A percentile compares a stretch with the other conserved stretches of the same genome.
Evolutionary conservation across 2,797 vertebrate genomes (phyloP).

Genomic region (Lates japonicus): DNA sequence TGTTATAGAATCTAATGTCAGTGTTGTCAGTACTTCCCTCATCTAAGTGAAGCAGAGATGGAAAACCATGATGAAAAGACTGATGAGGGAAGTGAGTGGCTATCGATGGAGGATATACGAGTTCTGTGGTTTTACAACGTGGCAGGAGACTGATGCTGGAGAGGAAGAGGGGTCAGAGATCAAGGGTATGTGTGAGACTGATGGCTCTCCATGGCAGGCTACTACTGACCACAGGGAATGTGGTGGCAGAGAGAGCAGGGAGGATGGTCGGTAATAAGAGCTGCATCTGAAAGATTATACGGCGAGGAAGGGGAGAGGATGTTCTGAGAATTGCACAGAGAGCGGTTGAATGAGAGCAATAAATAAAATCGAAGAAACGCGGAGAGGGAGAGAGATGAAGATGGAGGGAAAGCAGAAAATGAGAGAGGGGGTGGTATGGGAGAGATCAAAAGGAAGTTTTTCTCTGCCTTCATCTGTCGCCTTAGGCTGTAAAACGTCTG

Average conservation of each 20-base stretch:
- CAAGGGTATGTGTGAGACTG: constrained; percentile 19
- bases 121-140: constrained; percentile 11
- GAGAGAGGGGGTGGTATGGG: not conserved
- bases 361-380: constrained; percentile 20
- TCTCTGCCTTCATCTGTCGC: constrained; percentile 32
- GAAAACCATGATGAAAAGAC: constrained; percentile 13
- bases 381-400: not conserved
- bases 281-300: constrained; percentile 38
- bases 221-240: constrained; percentile 16
- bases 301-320: not conserved
- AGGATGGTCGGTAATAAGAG: constrained; percentile 37
- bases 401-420: not conserved
- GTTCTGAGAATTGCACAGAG: constrained; percentile 9
- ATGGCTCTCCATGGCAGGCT: constrained; percentile 3
- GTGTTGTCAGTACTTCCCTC: not conserved
- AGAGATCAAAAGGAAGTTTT: constrained; percentile 51
- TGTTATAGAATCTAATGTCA: not conserved
- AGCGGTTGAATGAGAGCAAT: not conserved
- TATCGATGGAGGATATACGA: constrained; percentile 11
- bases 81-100: not conserved
- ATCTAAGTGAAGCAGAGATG: not conserved
- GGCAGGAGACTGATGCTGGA: constrained; percentile 12
- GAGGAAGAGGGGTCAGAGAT: constrained; percentile 39
- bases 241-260: constrained; percentile 17
- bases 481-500: constrained; percentile 29